Percentiles rank a stretch among this genome's conserved stretches.
Evolutionary conservation across 2,888 invertebrate species (phyloP).

Genomic region (Elysia crispata): DNA sequence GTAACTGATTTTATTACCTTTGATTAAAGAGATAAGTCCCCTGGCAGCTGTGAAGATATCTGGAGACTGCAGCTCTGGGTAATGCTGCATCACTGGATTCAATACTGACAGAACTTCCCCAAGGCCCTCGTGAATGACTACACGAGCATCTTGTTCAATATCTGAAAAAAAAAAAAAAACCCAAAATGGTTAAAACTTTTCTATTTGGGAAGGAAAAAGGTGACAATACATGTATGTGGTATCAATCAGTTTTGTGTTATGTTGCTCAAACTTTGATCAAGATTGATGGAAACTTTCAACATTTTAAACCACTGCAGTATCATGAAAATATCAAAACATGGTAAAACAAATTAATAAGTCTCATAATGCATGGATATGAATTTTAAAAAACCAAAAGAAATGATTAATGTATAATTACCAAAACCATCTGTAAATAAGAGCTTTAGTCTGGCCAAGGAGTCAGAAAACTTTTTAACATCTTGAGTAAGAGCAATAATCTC

Average conservation of each 20-base stretch:
- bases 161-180: conserved; percentile 53
- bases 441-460: conserved; percentile 78
- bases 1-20: conserved; percentile 72
- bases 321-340: too few relatives aligned
- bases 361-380: too few relatives aligned
- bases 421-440: conserved; percentile 76
- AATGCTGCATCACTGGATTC: conserved; percentile 78
- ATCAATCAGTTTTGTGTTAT: too few relatives aligned
- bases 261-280: too few relatives aligned
- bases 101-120: conserved; percentile 79
- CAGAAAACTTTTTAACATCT: conserved; percentile 79
- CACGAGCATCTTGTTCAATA: conserved; percentile 67
- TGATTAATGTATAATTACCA: conserved; percentile 61
- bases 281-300: too few relatives aligned
- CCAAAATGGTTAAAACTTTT: too few relatives aligned
- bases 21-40: conserved; percentile 78
- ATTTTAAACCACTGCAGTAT: too few relatives aligned
- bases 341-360: too few relatives aligned
- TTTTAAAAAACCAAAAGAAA: too few relatives aligned
- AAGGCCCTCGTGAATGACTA: conserved; percentile 78
- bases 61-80: conserved; percentile 78
- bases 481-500: conserved; percentile 79
- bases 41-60: conserved; percentile 79
- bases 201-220: too few relatives aligned
- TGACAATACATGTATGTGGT: too few relatives aligned